Conservation (phyloP, 2,888 invertebrate species). For the Drosophila fungiperda region DNA sequence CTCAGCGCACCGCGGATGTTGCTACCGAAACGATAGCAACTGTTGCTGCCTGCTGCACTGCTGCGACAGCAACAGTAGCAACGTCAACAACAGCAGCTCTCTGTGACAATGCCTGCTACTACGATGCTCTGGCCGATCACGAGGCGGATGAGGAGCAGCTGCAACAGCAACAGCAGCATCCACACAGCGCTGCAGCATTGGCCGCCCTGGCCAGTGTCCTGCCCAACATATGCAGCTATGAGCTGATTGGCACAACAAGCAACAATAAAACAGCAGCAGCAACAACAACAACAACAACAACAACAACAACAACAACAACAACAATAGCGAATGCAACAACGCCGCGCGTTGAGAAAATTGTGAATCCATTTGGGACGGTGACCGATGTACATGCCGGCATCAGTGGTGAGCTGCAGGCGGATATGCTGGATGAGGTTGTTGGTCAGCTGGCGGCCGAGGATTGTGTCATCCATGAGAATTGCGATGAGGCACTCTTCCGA, state of each 20-base stretch:
- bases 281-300: slow-evolving; percentile 46
- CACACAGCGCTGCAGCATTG: slow-evolving; percentile 27
- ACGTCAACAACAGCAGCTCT: slow-evolving; percentile 16
- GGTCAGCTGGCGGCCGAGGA: slow-evolving; percentile 81
- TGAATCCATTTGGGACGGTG: slow-evolving; percentile 92
- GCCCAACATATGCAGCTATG: slow-evolving; percentile 79
- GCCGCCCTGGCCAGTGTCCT: slow-evolving; percentile 72
- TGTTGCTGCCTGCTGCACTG: not conserved
- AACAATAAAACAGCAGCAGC: slow-evolving; percentile 48
- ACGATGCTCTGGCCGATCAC: slow-evolving; percentile 80
- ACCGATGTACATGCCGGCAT: slow-evolving; percentile 85
- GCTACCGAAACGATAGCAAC: slow-evolving; percentile 28
- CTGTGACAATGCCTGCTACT: slow-evolving; percentile 77
- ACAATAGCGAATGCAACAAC: slow-evolving; percentile 27
- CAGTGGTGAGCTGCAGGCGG: slow-evolving; percentile 77
- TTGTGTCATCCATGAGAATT: slow-evolving; percentile 86
- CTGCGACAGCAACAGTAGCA: slow-evolving; percentile 6
- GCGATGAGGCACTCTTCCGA: slow-evolving; percentile 90
- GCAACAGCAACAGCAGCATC: slow-evolving; percentile 15
- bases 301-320: slow-evolving; percentile 32
- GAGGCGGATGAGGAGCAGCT: slow-evolving; percentile 58
- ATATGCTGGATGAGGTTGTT: slow-evolving; percentile 82
- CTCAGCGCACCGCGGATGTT: slow-evolving; percentile 12
- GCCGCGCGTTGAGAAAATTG: slow-evolving; percentile 86
- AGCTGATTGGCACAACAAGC: slow-evolving; percentile 53